phyloP scores from a whole-genome alignment of 2,797 vertebrate species.

The Gallinago solitaria region DNA sequence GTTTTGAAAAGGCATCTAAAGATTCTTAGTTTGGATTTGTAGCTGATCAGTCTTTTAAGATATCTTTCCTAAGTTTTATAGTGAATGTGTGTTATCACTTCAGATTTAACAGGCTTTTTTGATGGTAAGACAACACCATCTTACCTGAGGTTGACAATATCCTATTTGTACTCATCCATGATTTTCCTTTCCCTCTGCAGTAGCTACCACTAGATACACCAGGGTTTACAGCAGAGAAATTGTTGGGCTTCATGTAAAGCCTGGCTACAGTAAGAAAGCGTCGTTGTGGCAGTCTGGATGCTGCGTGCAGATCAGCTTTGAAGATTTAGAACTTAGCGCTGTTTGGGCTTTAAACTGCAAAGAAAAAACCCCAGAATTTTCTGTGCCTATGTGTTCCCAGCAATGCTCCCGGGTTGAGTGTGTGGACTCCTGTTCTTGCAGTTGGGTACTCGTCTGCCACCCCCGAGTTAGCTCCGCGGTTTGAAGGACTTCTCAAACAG shows the following conservation, averaged over 20 bases:
- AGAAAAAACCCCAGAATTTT: rapidly evolving
- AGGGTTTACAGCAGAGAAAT: neutral
- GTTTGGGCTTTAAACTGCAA: neutral
- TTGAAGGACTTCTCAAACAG: neutral
- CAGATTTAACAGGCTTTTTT: neutral
- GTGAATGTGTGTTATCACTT: neutral
- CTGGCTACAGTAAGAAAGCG: neutral
- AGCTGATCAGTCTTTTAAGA: neutral
- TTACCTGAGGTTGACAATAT: neutral
- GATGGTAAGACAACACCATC: rapidly evolving
- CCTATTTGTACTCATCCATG: rapidly evolving
- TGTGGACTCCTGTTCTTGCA: neutral
- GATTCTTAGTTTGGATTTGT: neutral
- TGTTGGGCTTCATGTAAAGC: neutral
- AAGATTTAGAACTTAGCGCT: neutral
- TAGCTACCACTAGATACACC: neutral
- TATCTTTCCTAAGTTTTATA: neutral
- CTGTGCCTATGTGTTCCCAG: neutral
- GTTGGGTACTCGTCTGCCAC: neutral
- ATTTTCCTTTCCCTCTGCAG: neutral
- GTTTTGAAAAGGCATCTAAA: neutral
- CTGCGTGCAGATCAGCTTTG: neutral
- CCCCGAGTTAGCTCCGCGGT: neutral
- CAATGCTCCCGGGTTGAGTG: neutral
- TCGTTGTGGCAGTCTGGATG: neutral